phyloP scores from a whole-genome alignment of 1,140 invertebrate genomes.

The Globodera rostochiensis region DNA sequence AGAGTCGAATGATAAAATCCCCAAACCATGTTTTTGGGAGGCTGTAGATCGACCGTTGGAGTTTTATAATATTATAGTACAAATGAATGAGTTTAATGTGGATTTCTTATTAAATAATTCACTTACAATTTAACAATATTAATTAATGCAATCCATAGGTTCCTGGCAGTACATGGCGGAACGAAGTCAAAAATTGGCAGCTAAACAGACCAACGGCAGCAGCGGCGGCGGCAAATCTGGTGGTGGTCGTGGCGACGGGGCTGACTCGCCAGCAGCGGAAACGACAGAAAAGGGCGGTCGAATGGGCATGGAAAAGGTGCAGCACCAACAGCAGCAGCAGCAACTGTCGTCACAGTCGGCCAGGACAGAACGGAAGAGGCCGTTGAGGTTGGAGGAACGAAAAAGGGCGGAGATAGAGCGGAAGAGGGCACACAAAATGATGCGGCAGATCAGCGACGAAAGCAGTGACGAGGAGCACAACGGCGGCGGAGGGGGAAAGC shows the following conservation, averaged over 20 bases:
- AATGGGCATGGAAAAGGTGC: background rate
- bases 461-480: conserved; percentile 34
- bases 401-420: conserved; percentile 35
- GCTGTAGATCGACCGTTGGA: background rate
- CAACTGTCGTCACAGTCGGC: background rate
- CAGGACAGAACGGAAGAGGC: conserved; percentile 30
- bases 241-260: background rate
- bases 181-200: conserved; percentile 11
- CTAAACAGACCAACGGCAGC: background rate
- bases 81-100: background rate
- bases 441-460: conserved; percentile 42
- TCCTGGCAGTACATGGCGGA: conserved; percentile 47
- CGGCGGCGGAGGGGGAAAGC: background rate
- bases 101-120: too few relatives aligned
- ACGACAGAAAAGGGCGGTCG: background rate
- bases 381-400: conserved; percentile 39
- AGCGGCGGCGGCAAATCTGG: background rate
- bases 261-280: background rate
- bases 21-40: background rate
- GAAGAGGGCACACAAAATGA: conserved; percentile 48
- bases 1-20: background rate
- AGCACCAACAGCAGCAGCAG: background rate
- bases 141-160: conserved; percentile 23
- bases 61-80: background rate
- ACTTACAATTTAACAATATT: background rate